Conservation (phyloP, 2,888 invertebrate genomes). For the Trichogramma evanescens region DNA sequence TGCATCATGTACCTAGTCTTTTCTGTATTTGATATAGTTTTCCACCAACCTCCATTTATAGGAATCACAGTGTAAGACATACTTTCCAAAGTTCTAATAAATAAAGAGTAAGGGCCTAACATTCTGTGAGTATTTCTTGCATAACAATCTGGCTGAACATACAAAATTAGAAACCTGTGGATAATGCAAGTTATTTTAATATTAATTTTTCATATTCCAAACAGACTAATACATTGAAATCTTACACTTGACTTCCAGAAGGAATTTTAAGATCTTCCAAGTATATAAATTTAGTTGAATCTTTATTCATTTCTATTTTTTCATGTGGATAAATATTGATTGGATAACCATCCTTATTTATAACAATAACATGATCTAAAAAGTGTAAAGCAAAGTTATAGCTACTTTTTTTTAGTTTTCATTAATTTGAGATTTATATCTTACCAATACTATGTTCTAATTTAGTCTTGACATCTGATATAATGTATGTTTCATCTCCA, state of each 20-base stretch:
- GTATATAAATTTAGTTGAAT: slow-evolving; percentile 28
- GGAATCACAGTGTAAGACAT: slow-evolving; percentile 51
- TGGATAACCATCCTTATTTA: slow-evolving; percentile 52
- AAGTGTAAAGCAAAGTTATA: slow-evolving; percentile 23
- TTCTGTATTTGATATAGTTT: slow-evolving; percentile 52
- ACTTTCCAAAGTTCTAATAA: slow-evolving; percentile 54
- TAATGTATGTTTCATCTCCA: slow-evolving; percentile 55
- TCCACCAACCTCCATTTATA: slow-evolving; percentile 53
- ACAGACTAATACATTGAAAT: neutral
- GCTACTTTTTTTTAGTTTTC: neutral
- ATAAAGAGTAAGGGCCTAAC: slow-evolving; percentile 50
- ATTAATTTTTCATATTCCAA: neutral
- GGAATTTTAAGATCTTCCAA: slow-evolving; percentile 48
- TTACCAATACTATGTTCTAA: slow-evolving; percentile 55
- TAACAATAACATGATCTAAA: slow-evolving; percentile 52
- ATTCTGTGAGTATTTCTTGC: slow-evolving; percentile 55
- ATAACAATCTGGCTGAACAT: slow-evolving; percentile 52
- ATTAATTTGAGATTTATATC: slow-evolving; percentile 14
- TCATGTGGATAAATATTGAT: slow-evolving; percentile 41
- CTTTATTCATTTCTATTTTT: slow-evolving; percentile 16
- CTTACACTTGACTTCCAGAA: slow-evolving; percentile 26
- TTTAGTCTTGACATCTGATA: slow-evolving; percentile 52
- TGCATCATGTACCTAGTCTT: slow-evolving; percentile 60
- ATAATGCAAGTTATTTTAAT: slow-evolving; percentile 8
- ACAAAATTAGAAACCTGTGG: slow-evolving; percentile 56